Evolutionary conservation across 2,113 vertebrate genomes (phyloP), one percentile per base, ranked within the genome.

Genomic region (Neogobius melanostomus): DNA sequence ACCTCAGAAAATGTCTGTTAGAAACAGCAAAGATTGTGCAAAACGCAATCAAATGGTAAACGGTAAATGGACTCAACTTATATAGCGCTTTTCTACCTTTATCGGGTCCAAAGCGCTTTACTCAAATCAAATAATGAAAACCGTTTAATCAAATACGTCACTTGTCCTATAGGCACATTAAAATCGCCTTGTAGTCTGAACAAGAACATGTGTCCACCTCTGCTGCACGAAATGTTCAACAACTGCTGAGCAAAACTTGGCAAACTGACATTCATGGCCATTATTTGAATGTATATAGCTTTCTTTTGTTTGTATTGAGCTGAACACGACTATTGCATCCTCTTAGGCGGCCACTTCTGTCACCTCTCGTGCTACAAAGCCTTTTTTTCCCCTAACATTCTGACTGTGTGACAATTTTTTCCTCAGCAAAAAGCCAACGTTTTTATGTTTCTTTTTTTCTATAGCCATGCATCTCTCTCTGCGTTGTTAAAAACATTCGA

Each of bases 211-310:
- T 52, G 8, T 7, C 28, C 28, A 14, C 28, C 28, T 59, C 28
- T 6, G 42, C 14, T 61, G 7, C 59, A 9, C 14, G 44, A 45
- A 44, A 5, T 44, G 3, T 3, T 9, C 15, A 44, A 43, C 79
- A 78, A 75, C 71, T 56, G 53, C 81, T 72, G 46, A 72, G 50
- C 46, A 44, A 53, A 6, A 28, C 28, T 69, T 42, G 4, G 50
- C 14, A 17, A 47, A 57, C 63, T 61, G 16, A 71, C 69, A 60
- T 74, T 72, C 64, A 81, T 69, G 79, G 50, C 28, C 50, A 57
- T 57, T 74, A 72, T 74, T 82, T 47, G 75, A 56, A 12, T 36
- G 75, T 48, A 68, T 52, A 64, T 11, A 36, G 50, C 71, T 53
- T 54, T n/a, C n/a, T n/a, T n/a, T n/a, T n/a, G n/a, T 71, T 66